Conservation (phyloP, 2,888 invertebrate species). For the Eupelmus urozonus region DNA sequence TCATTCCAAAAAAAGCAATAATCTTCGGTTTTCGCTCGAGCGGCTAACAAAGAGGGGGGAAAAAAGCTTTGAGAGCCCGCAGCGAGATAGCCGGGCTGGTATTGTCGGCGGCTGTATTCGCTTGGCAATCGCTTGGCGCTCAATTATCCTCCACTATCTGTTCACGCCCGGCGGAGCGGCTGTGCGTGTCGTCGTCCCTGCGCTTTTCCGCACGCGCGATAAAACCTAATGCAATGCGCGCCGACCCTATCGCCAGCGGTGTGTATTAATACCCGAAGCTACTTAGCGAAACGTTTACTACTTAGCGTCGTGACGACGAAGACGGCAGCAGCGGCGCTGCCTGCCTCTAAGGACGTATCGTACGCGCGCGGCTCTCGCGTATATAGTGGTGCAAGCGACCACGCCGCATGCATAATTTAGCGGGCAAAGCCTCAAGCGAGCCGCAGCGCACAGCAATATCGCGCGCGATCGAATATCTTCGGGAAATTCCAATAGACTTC, state of each 20-base stretch:
- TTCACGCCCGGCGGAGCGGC: constrained; percentile 62
- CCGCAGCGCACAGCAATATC: constrained; percentile 48
- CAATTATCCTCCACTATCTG: constrained; percentile 60
- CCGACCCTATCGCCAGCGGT: constrained; percentile 35
- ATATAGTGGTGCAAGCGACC: constrained; percentile 7
- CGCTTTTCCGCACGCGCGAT: constrained; percentile 2
- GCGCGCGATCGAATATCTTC: constrained; percentile 52
- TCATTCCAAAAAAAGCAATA: not conserved
- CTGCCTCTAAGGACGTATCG: not conserved
- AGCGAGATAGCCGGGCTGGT: not conserved
- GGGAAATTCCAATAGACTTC: constrained; percentile 55
- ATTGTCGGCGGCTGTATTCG: not conserved
- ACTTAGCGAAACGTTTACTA: constrained; percentile 65
- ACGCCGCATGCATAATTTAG: constrained; percentile 54
- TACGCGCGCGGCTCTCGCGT: not conserved
- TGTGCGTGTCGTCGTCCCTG: not conserved
- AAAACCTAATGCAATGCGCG: not conserved
- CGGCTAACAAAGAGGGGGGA: not conserved
- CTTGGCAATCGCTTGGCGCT: constrained; percentile 7
- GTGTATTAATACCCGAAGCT: constrained; percentile 65
- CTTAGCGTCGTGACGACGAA: constrained; percentile 54
- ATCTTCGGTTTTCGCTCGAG: too few species aligned
- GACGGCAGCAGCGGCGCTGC: not conserved
- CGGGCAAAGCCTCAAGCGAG: constrained; percentile 47
- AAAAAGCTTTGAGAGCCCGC: not conserved